Conservation (phyloP, 23 tunicate genomes). For the Styela clava region DNA sequence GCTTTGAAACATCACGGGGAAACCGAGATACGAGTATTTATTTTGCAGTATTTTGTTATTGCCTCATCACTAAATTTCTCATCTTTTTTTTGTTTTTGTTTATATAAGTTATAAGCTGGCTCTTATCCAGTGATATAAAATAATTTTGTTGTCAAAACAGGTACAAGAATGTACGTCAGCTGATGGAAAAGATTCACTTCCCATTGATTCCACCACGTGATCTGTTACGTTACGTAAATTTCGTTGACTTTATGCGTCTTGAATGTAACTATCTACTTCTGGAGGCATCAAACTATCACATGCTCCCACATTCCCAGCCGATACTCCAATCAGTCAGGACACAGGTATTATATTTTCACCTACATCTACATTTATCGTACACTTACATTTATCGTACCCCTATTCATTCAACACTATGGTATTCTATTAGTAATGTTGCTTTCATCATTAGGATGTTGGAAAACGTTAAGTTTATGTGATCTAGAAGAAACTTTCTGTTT, state of each 20-base stretch:
- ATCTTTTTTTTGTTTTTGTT: too few relatives aligned
- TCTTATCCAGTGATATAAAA: too few relatives aligned
- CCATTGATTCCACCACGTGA: conserved; percentile 99
- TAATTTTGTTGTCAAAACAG: conserved; percentile 25
- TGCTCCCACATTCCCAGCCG: conserved; percentile 99
- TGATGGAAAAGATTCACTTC: conserved; percentile 99
- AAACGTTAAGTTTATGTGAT: too few relatives aligned
- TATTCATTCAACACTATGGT: too few relatives aligned
- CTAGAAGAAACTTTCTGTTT: too few relatives aligned
- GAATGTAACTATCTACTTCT: conserved; percentile 95
- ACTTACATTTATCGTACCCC: too few relatives aligned
- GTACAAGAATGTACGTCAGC: conserved; percentile 71
- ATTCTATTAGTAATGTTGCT: not conserved
- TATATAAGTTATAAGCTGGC: too few relatives aligned
- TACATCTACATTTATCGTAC: not conserved
- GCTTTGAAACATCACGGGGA: too few relatives aligned
- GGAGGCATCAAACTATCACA: conserved; percentile 99
- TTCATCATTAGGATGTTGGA: too few relatives aligned
- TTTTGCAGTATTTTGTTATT: too few relatives aligned
- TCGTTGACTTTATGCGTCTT: conserved; percentile 98
- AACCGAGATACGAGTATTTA: too few relatives aligned
- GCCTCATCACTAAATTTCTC: too few relatives aligned
- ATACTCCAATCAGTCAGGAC: conserved; percentile 96
- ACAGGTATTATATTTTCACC: conserved; percentile 42
- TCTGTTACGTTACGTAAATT: conserved; percentile 97